Percentiles rank a stretch among this genome's conserved stretches.
Evolutionary conservation across 2,888 invertebrate genomes (phyloP).

Genomic region (Notocelia uddmanniana): DNA sequence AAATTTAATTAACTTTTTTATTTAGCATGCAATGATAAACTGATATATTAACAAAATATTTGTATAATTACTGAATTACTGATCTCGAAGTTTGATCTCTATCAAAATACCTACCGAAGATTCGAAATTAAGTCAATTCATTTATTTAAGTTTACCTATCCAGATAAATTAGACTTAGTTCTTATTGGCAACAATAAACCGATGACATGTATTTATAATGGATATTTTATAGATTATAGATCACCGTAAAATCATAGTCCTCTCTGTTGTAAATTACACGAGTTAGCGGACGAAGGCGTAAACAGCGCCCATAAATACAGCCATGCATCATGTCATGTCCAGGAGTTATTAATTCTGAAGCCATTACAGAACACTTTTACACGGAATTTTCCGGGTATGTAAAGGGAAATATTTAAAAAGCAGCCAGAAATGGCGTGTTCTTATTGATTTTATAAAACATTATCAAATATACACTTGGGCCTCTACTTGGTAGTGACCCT

Average conservation of each 20-base stretch:
- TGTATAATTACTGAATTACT: no score
- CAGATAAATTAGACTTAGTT: no score
- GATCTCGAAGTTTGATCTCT: no score
- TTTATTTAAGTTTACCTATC: no score
- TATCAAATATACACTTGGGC: not conserved
- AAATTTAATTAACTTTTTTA: no score
- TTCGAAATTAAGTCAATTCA: no score
- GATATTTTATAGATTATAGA: constrained; percentile 8
- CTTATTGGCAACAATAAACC: no score
- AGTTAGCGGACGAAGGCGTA: constrained; percentile 40
- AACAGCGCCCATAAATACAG: constrained; percentile 64
- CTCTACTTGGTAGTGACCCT: no score
- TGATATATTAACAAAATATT: no score
- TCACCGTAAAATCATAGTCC: not conserved
- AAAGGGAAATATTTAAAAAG: constrained; percentile 48
- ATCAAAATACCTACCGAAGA: no score
- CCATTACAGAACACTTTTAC: constrained; percentile 76
- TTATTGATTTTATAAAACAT: not conserved
- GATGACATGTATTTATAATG: no score
- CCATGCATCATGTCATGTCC: constrained; percentile 61
- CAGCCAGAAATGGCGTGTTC: not conserved
- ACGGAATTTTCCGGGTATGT: constrained; percentile 66
- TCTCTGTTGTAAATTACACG: constrained; percentile 23
- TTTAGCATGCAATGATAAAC: no score
- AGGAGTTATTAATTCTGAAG: constrained; percentile 72